phyloP scores from a whole-genome alignment of 2,113 vertebrate genomes.

The Hippocampus barbouri region DNA sequence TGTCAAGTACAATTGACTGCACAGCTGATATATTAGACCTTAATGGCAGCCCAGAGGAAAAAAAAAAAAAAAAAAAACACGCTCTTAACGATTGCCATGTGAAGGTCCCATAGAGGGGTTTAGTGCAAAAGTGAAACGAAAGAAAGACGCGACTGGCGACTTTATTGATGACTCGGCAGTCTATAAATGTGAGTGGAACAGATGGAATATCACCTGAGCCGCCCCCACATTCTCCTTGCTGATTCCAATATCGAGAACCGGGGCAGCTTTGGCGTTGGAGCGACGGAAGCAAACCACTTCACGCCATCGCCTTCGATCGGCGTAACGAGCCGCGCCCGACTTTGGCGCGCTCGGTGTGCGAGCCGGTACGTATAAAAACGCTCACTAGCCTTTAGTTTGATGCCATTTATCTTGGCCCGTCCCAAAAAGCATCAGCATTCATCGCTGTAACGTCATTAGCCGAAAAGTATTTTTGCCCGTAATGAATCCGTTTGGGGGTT shows the following conservation, averaged over 20 bases:
- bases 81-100: constrained; percentile 67
- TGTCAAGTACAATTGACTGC: constrained; percentile 74
- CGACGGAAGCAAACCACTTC: too few relatives aligned
- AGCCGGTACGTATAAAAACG: too few relatives aligned
- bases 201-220: not conserved
- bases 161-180: constrained; percentile 1
- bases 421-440: not conserved
- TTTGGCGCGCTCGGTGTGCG: too few relatives aligned
- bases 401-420: too few relatives aligned
- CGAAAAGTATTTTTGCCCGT: constrained; percentile 57
- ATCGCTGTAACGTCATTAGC: constrained; percentile 37
- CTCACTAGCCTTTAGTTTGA: too few relatives aligned
- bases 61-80: constrained; percentile 43
- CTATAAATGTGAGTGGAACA: not conserved
- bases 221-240: not conserved
- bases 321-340: too few relatives aligned
- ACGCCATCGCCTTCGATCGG: too few relatives aligned
- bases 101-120: constrained; percentile 62
- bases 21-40: constrained; percentile 76
- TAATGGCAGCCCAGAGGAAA: constrained; percentile 57
- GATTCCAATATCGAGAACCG: not conserved
- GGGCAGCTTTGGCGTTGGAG: too few relatives aligned
- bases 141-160: constrained; percentile 6
- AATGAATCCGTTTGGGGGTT: constrained; percentile 39
- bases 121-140: constrained; percentile 62